A percentile compares a stretch with the other conserved stretches of the same genome.
Evolutionary conservation across 2,888 invertebrate species (phyloP).

Genomic region (Lasioglossum figueresi): DNA sequence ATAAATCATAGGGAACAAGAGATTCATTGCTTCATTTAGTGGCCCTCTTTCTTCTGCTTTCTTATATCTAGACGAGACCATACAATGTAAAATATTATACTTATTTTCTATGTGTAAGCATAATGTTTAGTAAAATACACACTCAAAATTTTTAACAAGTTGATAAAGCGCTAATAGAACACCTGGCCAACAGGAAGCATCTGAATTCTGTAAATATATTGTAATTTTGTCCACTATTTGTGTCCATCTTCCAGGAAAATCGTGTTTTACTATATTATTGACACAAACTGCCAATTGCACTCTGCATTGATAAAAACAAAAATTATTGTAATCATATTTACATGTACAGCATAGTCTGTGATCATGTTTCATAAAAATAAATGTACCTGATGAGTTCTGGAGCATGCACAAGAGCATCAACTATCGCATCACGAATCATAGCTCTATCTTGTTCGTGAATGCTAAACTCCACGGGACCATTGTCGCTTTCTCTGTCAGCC

Average conservation of each 20-base stretch:
- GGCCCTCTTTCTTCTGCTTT: slow-evolving; percentile 95
- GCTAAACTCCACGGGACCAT: slow-evolving; percentile 91
- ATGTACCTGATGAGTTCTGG: slow-evolving; percentile 91
- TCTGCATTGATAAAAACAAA: slow-evolving; percentile 83
- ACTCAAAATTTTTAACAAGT: slow-evolving; percentile 95
- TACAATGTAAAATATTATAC: background rate
- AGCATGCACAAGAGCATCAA: slow-evolving; percentile 97
- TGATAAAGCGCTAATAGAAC: slow-evolving; percentile 96
- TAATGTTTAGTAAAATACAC: slow-evolving; percentile 75
- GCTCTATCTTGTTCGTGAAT: slow-evolving; percentile 98
- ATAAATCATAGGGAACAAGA: slow-evolving; percentile 96
- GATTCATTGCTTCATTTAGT: slow-evolving; percentile 97
- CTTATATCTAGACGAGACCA: slow-evolving; percentile 90
- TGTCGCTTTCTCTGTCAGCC: slow-evolving; percentile 92
- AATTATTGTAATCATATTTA: slow-evolving; percentile 2
- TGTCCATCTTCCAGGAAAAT: slow-evolving; percentile 98
- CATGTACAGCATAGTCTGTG: background rate
- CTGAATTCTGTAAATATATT: slow-evolving; percentile 96
- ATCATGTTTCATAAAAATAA: background rate
- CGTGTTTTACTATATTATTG: slow-evolving; percentile 96
- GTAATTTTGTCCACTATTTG: slow-evolving; percentile 98
- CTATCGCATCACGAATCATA: slow-evolving; percentile 95
- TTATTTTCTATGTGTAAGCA: background rate
- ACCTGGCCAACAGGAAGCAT: slow-evolving; percentile 94
- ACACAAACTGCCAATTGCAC: slow-evolving; percentile 96